Conservation (phyloP, 2,888 invertebrate genomes). For the Aphelenchoides bicaudatus region DNA sequence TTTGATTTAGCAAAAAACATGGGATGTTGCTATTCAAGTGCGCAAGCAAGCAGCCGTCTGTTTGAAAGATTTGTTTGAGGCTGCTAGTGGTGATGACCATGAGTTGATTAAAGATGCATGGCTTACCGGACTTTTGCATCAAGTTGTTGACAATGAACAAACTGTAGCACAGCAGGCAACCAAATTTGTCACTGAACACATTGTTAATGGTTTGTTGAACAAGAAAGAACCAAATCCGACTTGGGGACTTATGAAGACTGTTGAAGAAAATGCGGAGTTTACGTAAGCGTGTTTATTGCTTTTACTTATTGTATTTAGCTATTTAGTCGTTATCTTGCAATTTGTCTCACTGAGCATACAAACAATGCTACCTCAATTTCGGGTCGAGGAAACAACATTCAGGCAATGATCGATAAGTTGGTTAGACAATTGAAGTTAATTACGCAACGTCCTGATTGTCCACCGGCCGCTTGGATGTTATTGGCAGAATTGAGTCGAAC, state of each 20-base stretch:
- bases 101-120: constrained; percentile 57
- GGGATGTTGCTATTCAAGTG: constrained; percentile 65
- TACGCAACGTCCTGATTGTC: constrained; percentile 22
- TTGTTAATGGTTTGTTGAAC: background rate
- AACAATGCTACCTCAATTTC: background rate
- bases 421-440: constrained; percentile 7
- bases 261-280: constrained; percentile 11
- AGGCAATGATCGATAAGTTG: constrained; percentile 4
- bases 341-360: constrained; percentile 19
- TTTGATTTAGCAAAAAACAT: constrained; percentile 25
- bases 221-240: background rate
- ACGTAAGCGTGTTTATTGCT: constrained; percentile 12
- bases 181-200: constrained; percentile 11
- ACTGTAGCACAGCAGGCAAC: constrained; percentile 5
- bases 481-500: constrained; percentile 31
- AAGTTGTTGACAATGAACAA: constrained; percentile 19
- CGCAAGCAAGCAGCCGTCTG: constrained; percentile 66
- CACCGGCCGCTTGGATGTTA: constrained; percentile 38
- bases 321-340: constrained; percentile 13
- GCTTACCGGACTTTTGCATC: constrained; percentile 15
- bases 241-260: constrained; percentile 13
- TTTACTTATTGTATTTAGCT: background rate
- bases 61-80: constrained; percentile 65
- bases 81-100: constrained; percentile 55
- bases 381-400: background rate